Base-by-base conservation (phyloP, 2,888 invertebrate genomes). In the Chrysomela aeneicollis region DNA sequence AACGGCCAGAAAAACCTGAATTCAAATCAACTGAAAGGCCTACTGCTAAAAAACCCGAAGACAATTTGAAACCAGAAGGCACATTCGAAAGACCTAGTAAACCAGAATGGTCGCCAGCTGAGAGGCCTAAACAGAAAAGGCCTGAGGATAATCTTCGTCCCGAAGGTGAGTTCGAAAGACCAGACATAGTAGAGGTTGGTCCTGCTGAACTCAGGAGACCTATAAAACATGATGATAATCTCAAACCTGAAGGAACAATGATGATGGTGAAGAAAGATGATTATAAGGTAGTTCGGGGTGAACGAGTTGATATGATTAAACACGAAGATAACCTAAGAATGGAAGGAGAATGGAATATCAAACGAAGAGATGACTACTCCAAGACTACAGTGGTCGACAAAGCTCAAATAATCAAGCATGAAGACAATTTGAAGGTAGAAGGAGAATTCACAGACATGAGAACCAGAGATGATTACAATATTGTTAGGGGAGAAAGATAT, bases 281-380 rank as follows among this genome's bases (percentile, higher is more conserved):
- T 79, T 84, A 87, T 74, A 84, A 85, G 17, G 82, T 83, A 53
- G 88, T 87, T n/a, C 32, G n/a, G n/a, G 54, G 54, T 8, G 90
- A 91, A 74, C 83, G 89, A 59, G 85, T 86, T 1, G 86, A 88
- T 63, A 80, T 89, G 1, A 85, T 88, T 1, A 85, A 79, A 74
- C 89, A 87, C 70, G 87, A 89, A 78, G 91, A 92, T 77, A 88
- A 91, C 77, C 81, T 91, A 1, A 87, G 85, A 76, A 84, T 87
- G 17, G 82, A 86, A 79, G 82, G 83, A 73, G 79, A 60, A 65
- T 75, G 71, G 52, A 76, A 78, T 62, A 66, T 64, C 1, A 70
- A 75, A 30, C 83, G 82, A 64, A 84, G 85, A 72, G 85, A 87
- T 80, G 85, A 88, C 76, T 85, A 87, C 64, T 84, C 82, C 32